Conservation (phyloP, 2,113 vertebrate species). For the Lonchura striata region DNA sequence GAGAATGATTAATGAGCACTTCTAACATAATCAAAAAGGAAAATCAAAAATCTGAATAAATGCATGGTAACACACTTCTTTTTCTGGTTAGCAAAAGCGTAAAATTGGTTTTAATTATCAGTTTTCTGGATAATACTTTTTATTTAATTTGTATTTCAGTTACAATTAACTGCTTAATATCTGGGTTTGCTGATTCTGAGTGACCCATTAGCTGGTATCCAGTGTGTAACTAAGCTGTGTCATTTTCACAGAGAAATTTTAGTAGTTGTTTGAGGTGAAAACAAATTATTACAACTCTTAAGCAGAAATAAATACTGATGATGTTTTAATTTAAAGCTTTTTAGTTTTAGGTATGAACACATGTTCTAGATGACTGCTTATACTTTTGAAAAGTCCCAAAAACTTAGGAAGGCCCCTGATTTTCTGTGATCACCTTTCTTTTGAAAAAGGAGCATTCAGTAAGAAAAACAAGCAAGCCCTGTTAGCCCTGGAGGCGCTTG, state of each 20-base stretch:
- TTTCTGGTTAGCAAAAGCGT: not conserved
- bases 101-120: not conserved
- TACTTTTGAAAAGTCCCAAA: not conserved
- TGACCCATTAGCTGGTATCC: not conserved
- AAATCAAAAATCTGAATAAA: not conserved
- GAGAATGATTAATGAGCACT: slow-evolving; percentile 15
- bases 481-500: not conserved
- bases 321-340: not conserved
- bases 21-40: not conserved
- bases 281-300: not conserved
- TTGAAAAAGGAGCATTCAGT: not conserved
- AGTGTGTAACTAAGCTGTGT: not conserved
- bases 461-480: not conserved
- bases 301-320: not conserved
- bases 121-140: not conserved
- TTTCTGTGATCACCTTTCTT: not conserved
- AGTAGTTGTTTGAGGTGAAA: not conserved
- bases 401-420: not conserved
- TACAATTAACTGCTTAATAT: not conserved
- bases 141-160: not conserved
- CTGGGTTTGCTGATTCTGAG: not conserved
- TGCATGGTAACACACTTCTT: not conserved
- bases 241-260: not conserved
- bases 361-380: not conserved
- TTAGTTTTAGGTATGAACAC: not conserved